Evolutionary conservation across 2,113 vertebrate genomes (phyloP).

Genomic region (Mandrillus leucophaeus): DNA sequence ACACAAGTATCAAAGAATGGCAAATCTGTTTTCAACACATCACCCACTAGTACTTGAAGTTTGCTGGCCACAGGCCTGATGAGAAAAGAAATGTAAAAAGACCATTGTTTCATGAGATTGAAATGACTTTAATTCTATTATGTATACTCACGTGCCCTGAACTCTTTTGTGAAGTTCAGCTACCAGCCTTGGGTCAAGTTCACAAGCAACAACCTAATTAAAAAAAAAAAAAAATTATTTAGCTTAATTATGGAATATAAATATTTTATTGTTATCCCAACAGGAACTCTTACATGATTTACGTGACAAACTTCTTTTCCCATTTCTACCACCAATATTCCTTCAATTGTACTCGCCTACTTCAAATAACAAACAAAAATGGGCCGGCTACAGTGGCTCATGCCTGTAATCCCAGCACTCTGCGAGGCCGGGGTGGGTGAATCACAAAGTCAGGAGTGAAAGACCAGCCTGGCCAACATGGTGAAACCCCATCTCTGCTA

Average conservation of each 20-base stretch:
- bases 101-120: not conserved
- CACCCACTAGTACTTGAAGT: conserved; percentile 96
- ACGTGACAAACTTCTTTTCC: not conserved
- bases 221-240: not conserved
- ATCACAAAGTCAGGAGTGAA: no score
- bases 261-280: not conserved
- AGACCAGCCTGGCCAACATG: no score
- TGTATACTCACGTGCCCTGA: conserved; percentile 94
- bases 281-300: not conserved
- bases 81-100: not conserved
- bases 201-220: conserved; percentile 95
- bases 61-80: conserved; percentile 89
- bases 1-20: conserved; percentile 98
- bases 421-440: no score
- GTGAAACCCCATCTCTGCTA: no score
- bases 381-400: no score
- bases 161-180: conserved; percentile 99
- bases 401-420: no score
- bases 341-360: not conserved
- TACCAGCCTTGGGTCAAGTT: conserved; percentile 95
- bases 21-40: conserved; percentile 94
- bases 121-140: conserved; percentile 43
- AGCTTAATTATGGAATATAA: not conserved
- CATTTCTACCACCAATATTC: not conserved
- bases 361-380: not conserved